Conservation (phyloP, 2,113 vertebrate species). For the Corythornis madagascariensis region DNA sequence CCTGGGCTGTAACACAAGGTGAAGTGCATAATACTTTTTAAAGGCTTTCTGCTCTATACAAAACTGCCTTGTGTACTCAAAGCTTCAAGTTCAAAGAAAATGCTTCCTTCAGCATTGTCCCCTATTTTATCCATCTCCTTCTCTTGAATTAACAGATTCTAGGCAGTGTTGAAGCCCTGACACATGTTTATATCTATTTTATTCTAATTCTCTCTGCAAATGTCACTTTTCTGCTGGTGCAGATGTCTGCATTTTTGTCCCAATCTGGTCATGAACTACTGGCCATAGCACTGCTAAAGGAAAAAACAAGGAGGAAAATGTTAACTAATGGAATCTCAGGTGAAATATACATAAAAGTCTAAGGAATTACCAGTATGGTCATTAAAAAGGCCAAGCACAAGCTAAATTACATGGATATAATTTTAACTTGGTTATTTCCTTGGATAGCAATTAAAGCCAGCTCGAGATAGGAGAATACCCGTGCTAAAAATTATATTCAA, state of each 20-base stretch:
- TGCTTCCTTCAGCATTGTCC: neutral
- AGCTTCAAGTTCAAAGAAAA: neutral
- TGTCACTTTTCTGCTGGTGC: neutral
- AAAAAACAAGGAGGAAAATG: neutral
- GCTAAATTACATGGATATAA: neutral
- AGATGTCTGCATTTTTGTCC: neutral
- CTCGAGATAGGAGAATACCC: neutral
- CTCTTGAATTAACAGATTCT: neutral
- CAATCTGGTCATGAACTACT: neutral
- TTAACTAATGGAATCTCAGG: neutral
- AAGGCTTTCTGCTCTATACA: neutral
- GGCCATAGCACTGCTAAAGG: neutral
- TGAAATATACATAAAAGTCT: neutral
- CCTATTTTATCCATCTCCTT: neutral
- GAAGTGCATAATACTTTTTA: neutral
- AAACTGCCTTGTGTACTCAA: neutral
- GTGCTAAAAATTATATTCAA: conserved; percentile 20
- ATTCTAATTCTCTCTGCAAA: neutral
- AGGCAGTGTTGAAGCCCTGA: neutral
- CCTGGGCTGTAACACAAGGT: neutral
- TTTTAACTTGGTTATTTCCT: neutral
- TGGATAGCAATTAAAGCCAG: neutral
- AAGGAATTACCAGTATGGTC: neutral
- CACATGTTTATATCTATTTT: neutral
- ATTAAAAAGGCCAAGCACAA: neutral